These are phyloP conservation scores for Porphyrio hochstetteri DNA, from an alignment of 2,113 vertebrate species.

Conservation along the genomic window DNA sequence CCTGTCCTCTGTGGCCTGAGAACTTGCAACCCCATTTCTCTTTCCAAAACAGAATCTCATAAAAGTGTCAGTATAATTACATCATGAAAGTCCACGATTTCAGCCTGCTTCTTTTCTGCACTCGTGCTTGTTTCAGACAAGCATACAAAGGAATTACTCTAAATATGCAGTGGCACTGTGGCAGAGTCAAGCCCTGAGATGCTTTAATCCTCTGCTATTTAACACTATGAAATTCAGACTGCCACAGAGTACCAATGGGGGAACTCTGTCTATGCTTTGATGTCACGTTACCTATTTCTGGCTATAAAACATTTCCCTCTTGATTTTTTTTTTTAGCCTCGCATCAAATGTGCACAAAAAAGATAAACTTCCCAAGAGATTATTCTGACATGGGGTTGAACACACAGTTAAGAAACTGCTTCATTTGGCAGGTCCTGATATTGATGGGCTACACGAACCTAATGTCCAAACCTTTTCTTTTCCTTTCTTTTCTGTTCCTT, in stretches of 20 bases:
- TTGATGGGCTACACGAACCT: constrained; percentile 44
- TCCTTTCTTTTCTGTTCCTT: background rate
- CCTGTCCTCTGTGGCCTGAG: background rate
- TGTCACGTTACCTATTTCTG: constrained; percentile 71
- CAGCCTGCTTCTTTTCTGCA: background rate
- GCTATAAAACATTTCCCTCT: constrained; percentile 47
- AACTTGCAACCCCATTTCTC: background rate
- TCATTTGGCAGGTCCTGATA: constrained; percentile 53
- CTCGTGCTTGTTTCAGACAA: background rate
- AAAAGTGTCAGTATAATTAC: background rate
- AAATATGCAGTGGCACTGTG: constrained; percentile 34
- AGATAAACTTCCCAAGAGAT: constrained; percentile 56
- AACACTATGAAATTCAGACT: constrained; percentile 65
- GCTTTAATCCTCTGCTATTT: constrained; percentile 62
- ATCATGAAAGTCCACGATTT: background rate
- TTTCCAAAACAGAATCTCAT: background rate
- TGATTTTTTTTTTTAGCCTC: constrained; percentile 49
- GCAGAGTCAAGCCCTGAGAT: constrained; percentile 52
- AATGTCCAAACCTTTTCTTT: constrained; percentile 59
- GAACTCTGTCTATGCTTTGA: constrained; percentile 63
- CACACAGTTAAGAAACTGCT: constrained; percentile 23
- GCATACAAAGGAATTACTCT: constrained; percentile 7
- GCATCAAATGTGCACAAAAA: constrained; percentile 49
- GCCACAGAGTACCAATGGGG: constrained; percentile 65
- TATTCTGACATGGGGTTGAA: background rate